Base-by-base conservation (phyloP, 2,797 vertebrate species). In the Pitangus sulphuratus region DNA sequence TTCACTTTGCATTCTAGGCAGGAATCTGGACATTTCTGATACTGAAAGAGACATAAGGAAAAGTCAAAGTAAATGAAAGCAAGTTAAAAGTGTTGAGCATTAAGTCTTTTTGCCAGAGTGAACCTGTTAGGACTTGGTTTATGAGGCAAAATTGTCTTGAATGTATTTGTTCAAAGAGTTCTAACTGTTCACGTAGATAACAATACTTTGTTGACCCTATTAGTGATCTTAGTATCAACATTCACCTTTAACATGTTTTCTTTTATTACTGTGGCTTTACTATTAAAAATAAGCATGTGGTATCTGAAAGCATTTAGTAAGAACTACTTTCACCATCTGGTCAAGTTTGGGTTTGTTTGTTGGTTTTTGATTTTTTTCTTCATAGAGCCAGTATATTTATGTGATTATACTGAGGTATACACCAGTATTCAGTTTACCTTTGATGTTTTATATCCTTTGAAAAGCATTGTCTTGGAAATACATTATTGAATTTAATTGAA, bases 1-100 rank as follows among this genome's bases (percentile, higher is more conserved):
- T 57, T 95, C 71, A 42, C n/a, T 89, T 93, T 93, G 37, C 68
- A 74, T 77, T 93, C 79, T 89, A 87, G 50, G 54, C 61, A 94
- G 57, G 69, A 89, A 61, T 84, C 35, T 88, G 76, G 47, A 62
- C 31, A 76, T 88, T 93, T 95, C 69, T 88, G 70, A 61, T 86
- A 65, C 50, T 56, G 82, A 91, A 94, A 85, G 25, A 94, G 37
- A 57, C 65, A 75, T 66, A 91, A 93, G 61, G 35, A 87, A 72
- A 86, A 86, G 25, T 92, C 84, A 89, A 47, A 89, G 21, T 83
- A 89, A 68, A 47, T 83, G 37, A 84, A 87, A 94, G 35, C 39
- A 90, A 83, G 45, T 82, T 84, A n/a, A 66, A 88, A 79, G 22
- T 58, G 40, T 24, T 81, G 35, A 78, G 28, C n/a, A 47, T 48